These are phyloP conservation scores for Prochilodus magdalenae DNA, from an alignment of 2,113 vertebrate genomes.

Conservation along the genomic window DNA sequence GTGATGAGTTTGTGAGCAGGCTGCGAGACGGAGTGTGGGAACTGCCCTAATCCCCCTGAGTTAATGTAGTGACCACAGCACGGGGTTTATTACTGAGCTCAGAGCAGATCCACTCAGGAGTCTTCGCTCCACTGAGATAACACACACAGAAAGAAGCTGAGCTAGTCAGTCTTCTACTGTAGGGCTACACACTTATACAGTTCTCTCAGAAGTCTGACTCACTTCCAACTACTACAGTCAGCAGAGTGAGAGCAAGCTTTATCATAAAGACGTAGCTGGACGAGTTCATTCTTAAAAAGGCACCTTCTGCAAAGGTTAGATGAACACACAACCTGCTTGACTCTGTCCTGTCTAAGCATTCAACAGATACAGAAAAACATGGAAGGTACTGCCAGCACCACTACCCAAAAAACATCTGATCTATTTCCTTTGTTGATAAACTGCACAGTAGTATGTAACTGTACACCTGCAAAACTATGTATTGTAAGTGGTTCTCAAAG, in stretches of 20 bases:
- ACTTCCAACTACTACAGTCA: background rate
- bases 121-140: constrained; percentile 38
- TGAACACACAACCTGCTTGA: background rate
- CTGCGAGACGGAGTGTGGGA: constrained; percentile 17
- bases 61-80: constrained; percentile 40
- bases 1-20: constrained; percentile 49
- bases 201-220: background rate
- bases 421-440: too few relatives aligned
- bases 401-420: too few relatives aligned
- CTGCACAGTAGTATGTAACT: too few relatives aligned
- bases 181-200: background rate
- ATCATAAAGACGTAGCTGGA: background rate
- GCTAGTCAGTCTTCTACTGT: background rate
- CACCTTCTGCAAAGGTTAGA: background rate
- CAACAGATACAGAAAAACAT: too few relatives aligned
- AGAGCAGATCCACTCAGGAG: constrained; percentile 33
- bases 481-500: too few relatives aligned
- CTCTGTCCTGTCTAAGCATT: background rate
- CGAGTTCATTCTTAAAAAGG: background rate
- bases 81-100: constrained; percentile 41
- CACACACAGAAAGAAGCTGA: constrained; percentile 45
- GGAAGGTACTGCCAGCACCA: too few relatives aligned
- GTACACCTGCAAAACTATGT: too few relatives aligned
- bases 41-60: constrained; percentile 42
- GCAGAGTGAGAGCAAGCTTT: constrained; percentile 2